Percentiles rank a stretch among this genome's conserved stretches.
phyloP scores from a whole-genome alignment of 1,140 invertebrate genomes.

The Nixonia krombeini region DNA sequence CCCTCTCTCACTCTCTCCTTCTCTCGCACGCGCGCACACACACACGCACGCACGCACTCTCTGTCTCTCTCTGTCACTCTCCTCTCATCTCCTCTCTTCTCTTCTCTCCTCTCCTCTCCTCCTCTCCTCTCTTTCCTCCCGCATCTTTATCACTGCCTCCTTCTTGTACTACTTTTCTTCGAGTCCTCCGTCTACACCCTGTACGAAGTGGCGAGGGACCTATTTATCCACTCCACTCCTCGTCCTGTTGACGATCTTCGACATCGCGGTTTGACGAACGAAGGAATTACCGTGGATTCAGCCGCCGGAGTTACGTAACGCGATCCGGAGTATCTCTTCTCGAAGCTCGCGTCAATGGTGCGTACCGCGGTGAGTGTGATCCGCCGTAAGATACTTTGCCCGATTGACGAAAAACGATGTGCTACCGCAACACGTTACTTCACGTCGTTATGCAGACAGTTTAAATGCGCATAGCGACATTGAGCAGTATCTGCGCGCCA shows the following conservation, averaged over 20 bases:
- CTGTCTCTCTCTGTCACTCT: neutral
- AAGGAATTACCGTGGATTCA: neutral
- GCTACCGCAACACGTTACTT: neutral
- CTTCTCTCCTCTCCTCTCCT: neutral
- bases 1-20: constrained; percentile 7
- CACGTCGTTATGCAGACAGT: neutral
- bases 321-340: neutral
- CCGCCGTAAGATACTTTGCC: neutral
- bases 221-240: neutral
- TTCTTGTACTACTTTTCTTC: no score
- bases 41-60: neutral
- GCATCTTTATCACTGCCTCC: neutral
- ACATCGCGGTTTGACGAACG: neutral
- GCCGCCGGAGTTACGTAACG: neutral
- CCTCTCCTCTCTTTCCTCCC: neutral
- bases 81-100: neutral
- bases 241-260: neutral
- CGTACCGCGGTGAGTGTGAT: neutral
- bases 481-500: constrained; percentile 16
- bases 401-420: neutral
- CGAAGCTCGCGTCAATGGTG: no score
- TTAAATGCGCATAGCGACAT: constrained; percentile 23
- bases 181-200: no score
- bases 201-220: no score
- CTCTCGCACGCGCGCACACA: neutral